Conservation (phyloP, 1,140 invertebrate species). For the Penaeus indicus region DNA sequence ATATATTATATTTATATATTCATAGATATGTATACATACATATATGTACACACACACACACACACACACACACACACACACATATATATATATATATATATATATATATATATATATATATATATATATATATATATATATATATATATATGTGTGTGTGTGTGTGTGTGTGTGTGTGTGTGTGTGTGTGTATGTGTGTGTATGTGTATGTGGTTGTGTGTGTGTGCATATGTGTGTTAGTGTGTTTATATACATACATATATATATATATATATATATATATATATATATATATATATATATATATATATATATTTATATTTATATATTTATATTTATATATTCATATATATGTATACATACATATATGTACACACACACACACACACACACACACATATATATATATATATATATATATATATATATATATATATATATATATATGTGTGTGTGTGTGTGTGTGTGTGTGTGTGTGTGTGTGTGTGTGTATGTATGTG, state of each 20-base stretch:
- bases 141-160: background rate
- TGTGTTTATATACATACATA: too few relatives aligned
- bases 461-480: background rate
- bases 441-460: background rate
- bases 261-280: too few relatives aligned
- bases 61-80: background rate
- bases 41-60: background rate
- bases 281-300: too few relatives aligned
- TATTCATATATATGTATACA: too few relatives aligned
- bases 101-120: conserved; percentile 17
- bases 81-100: conserved; percentile 22
- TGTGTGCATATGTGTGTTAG: too few relatives aligned
- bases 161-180: too few relatives aligned
- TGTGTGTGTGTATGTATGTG: background rate
- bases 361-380: background rate
- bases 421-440: background rate
- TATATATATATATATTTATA: too few relatives aligned
- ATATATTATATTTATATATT: background rate
- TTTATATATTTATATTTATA: too few relatives aligned
- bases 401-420: background rate
- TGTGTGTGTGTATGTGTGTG: too few relatives aligned
- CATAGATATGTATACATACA: background rate
- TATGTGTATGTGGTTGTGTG: too few relatives aligned
- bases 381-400: background rate
- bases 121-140: background rate